phyloP scores from a whole-genome alignment of 2,113 vertebrate genomes.

The Python bivittatus region DNA sequence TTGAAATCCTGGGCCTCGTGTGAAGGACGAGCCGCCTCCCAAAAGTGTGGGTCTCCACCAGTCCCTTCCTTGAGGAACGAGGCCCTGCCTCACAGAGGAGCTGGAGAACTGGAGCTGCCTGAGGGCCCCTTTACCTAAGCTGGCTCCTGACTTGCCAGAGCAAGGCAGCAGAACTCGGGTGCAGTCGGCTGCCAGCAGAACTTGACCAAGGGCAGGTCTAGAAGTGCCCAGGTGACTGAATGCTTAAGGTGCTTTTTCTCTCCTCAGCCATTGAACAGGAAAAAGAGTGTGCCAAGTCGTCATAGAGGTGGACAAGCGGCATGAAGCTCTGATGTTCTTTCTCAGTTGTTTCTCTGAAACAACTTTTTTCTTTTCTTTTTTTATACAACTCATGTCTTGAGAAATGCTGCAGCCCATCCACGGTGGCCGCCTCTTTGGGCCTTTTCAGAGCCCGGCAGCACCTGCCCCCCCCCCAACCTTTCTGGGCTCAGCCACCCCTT shows the following conservation, averaged over 20 bases:
- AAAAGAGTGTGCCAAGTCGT: slow-evolving; percentile 75
- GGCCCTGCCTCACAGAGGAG: fast-evolving
- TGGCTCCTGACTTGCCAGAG: too few relatives aligned
- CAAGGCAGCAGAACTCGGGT: neutral
- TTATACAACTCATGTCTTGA: slow-evolving; percentile 4
- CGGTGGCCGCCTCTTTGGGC: slow-evolving; percentile 5
- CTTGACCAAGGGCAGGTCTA: neutral
- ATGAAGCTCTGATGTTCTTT: slow-evolving; percentile 41
- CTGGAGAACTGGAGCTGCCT: too few relatives aligned
- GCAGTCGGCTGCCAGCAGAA: neutral
- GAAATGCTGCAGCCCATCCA: slow-evolving; percentile 33
- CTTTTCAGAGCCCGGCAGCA: neutral
- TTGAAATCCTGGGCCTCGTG: neutral
- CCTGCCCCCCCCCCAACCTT: neutral
- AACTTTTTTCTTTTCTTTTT: slow-evolving; percentile 15
- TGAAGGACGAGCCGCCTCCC: neutral
- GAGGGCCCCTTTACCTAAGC: neutral
- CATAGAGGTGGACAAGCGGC: slow-evolving; percentile 52
- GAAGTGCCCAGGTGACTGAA: neutral
- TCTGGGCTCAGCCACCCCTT: slow-evolving; percentile 18
- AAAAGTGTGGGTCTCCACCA: neutral
- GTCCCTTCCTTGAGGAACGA: neutral
- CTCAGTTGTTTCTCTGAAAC: slow-evolving; percentile 40
- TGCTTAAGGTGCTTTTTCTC: slow-evolving; percentile 16
- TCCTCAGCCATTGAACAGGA: slow-evolving; percentile 82